Evolutionary conservation across 1,140 invertebrate species (phyloP), one percentile per base, ranked within the genome.

Genomic region (Luehdorfia chinensis): DNA sequence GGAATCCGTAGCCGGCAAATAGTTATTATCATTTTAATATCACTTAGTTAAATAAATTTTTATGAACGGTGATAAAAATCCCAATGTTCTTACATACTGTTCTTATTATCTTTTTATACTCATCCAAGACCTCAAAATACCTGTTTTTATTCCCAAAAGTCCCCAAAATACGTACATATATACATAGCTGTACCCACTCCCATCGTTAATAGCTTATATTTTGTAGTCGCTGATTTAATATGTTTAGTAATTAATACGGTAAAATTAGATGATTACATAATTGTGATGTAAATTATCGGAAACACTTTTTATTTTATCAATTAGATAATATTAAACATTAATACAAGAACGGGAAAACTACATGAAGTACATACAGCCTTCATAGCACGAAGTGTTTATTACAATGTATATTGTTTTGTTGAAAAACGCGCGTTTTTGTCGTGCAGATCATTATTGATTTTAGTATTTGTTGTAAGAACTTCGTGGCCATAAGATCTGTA

Each of bases 241-340:
- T 12, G 6, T 21, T 2, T 11, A 37, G 21, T 19, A 18, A 18
- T 43, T 30, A 30, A 34, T 2, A 11, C 6, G 8, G 27, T 6
- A 6, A 11, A 43, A 18, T 8, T 18, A 43, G 4, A 43, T 28
- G 27, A 43, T n/a, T 13, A 18, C 30, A 15, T 30, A 43, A 43
- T 43, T 43, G 25, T 18, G 1, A 18, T 4, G n/a, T 28, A 43
- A 23, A 30, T 43, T 39, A 39, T n/a, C n/a, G n/a, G n/a, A n/a
- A n/a, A n/a, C 12, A 39, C 13, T n/a, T 16, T 34, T 34, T 21
- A 21, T 23, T 39, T 30, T 43, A 43, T 43, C 39, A 30, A 28
- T 43, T 19, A 37, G 9, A 19, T 12, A 7, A 12, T 19, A 9
- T 37, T 18, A 43, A 13, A 31, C 12, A 27, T 7, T 27, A 27